Evolutionary conservation across 2,113 vertebrate species (phyloP).

Genomic region (Phaetusa simplex): DNA sequence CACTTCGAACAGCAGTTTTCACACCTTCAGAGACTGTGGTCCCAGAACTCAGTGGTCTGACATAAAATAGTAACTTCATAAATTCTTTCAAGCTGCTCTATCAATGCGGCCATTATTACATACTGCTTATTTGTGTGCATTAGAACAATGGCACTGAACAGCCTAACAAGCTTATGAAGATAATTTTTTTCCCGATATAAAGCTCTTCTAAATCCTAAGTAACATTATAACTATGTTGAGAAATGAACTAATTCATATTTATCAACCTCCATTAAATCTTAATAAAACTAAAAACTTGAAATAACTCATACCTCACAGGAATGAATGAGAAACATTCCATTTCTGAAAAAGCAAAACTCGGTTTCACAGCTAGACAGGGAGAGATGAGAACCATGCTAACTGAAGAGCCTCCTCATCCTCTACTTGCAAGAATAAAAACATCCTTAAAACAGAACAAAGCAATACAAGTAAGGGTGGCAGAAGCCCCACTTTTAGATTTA

Average conservation of each 20-base stretch:
- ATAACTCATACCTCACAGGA: background rate
- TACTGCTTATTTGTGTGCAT: background rate
- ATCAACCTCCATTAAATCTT: background rate
- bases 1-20: background rate
- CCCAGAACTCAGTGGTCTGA: background rate
- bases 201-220: background rate
- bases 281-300: background rate
- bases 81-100: background rate
- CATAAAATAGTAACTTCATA: background rate
- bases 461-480: background rate
- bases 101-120: background rate
- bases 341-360: background rate
- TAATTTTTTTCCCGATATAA: background rate
- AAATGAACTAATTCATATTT: background rate
- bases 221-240: background rate
- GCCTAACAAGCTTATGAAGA: background rate
- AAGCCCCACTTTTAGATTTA: background rate
- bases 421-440: background rate
- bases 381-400: background rate
- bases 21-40: background rate
- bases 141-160: background rate
- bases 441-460: background rate
- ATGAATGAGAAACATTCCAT: background rate
- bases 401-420: background rate
- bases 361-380: background rate